Conservation (phyloP, 2,113 vertebrate genomes). For the Vicugna pacos region DNA sequence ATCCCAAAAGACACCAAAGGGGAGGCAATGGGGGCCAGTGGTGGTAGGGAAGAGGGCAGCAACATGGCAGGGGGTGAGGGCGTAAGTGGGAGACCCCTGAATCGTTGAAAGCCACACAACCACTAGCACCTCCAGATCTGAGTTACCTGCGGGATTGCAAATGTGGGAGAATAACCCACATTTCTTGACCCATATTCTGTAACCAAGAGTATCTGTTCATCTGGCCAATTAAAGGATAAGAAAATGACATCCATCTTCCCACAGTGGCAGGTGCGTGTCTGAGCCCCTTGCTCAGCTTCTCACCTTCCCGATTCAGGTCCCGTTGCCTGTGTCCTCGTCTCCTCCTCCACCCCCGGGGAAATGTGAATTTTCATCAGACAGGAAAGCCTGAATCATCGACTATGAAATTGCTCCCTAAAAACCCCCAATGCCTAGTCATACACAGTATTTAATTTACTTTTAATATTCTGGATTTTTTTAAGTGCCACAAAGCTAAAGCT, state of each 20-base stretch:
- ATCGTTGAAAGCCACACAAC: not conserved
- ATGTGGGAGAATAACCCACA: not conserved
- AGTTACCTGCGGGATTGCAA: not conserved
- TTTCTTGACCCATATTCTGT: slow-evolving; percentile 51
- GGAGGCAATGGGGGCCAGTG: rapidly evolving
- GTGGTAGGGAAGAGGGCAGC: not conserved
- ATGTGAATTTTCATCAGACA: slow-evolving; percentile 71
- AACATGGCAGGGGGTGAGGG: not conserved
- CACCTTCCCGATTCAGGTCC: not conserved
- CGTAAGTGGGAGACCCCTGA: not conserved
- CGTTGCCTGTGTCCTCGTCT: not conserved
- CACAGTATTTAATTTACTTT: slow-evolving; percentile 73
- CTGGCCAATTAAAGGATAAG: not conserved
- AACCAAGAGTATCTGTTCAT: not conserved
- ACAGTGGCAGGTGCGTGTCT: not conserved
- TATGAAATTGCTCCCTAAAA: slow-evolving; percentile 78
- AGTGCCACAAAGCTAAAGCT: slow-evolving; percentile 63
- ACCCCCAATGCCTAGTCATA: slow-evolving; percentile 52
- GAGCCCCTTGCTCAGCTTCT: not conserved
- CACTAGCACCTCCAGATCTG: not conserved
- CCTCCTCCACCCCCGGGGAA: not conserved
- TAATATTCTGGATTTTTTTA: slow-evolving; percentile 67
- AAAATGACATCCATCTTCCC: not conserved
- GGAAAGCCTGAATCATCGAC: slow-evolving; percentile 56
- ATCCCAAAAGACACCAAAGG: not conserved